These are phyloP conservation scores for Solea solea DNA, from an alignment of 2,113 vertebrate genomes.

Conservation along the genomic window DNA sequence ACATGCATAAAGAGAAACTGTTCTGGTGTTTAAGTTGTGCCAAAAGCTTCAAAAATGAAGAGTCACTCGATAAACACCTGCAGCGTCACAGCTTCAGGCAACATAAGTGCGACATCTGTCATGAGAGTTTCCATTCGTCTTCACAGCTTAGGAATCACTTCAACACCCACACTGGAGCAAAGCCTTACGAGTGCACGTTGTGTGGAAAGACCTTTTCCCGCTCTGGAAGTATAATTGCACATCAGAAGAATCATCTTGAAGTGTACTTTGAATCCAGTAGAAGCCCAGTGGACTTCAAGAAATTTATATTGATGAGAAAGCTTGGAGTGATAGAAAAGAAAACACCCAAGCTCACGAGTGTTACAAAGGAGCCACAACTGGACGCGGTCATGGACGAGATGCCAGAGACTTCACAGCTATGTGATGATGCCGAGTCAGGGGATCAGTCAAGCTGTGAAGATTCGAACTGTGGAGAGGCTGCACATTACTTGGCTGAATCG, in stretches of 20 bases:
- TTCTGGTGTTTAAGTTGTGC: conserved; percentile 72
- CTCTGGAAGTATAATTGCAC: conserved; percentile 27
- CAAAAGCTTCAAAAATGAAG: conserved; percentile 60
- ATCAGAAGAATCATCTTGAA: conserved; percentile 38
- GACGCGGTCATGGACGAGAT: background rate
- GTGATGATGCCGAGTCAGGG: background rate
- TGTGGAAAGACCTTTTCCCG: conserved; percentile 53
- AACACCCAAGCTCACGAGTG: background rate
- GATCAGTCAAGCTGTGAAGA: conserved; percentile 10
- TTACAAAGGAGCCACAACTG: background rate
- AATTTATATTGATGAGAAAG: background rate
- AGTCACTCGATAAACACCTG: conserved; percentile 53
- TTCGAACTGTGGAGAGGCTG: conserved; percentile 40
- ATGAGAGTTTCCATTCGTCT: conserved; percentile 20
- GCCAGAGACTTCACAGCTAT: background rate
- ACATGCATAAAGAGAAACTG: conserved; percentile 54
- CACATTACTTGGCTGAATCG: background rate
- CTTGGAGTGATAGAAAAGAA: background rate
- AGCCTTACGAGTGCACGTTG: conserved; percentile 38
- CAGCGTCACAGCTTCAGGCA: conserved; percentile 49
- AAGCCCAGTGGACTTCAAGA: background rate
- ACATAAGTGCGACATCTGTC: conserved; percentile 49
- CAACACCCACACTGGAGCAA: conserved; percentile 33
- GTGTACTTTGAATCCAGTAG: background rate
- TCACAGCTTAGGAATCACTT: conserved; percentile 37